Evolutionary conservation across 92 coral and sea anemone species (phyloP).

Genomic region (Zoanthus solanderi): DNA sequence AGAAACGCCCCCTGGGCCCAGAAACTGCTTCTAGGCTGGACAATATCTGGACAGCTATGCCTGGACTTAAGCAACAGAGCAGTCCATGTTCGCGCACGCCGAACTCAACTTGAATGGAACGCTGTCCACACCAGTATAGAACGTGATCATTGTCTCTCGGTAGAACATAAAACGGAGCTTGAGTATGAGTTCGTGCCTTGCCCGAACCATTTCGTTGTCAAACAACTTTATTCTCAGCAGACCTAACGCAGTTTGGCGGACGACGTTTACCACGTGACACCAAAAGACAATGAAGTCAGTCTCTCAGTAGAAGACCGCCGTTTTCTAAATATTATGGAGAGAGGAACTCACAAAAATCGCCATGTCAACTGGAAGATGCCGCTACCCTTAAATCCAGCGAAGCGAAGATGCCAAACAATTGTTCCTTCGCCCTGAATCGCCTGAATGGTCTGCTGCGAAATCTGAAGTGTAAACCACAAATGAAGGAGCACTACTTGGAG

Average conservation of each 20-base stretch:
- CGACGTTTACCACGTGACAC: too few relatives aligned
- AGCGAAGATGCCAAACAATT: constrained; percentile 10
- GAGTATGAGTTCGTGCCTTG: too few relatives aligned
- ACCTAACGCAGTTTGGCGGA: too few relatives aligned
- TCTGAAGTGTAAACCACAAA: not conserved
- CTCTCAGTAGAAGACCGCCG: not conserved
- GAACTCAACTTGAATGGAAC: constrained; percentile 13
- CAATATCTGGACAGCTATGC: constrained; percentile 9
- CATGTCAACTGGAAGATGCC: not conserved
- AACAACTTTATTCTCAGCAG: too few relatives aligned
- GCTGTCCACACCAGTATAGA: not conserved
- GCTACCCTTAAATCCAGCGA: constrained; percentile 11
- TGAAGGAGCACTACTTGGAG: not conserved
- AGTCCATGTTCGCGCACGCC: not conserved
- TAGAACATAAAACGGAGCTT: not conserved
- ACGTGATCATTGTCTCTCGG: not conserved
- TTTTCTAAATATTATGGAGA: not conserved
- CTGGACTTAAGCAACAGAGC: not conserved
- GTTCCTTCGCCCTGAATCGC: not conserved
- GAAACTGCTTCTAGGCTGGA: constrained; percentile 45
- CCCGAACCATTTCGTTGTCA: too few relatives aligned
- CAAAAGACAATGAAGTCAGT: too few relatives aligned
- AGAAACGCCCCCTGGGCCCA: not conserved
- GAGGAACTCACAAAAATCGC: not conserved
- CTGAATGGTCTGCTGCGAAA: not conserved